phyloP scores from a whole-genome alignment of 2,888 invertebrate species.

The Microplitis deprimator region DNA sequence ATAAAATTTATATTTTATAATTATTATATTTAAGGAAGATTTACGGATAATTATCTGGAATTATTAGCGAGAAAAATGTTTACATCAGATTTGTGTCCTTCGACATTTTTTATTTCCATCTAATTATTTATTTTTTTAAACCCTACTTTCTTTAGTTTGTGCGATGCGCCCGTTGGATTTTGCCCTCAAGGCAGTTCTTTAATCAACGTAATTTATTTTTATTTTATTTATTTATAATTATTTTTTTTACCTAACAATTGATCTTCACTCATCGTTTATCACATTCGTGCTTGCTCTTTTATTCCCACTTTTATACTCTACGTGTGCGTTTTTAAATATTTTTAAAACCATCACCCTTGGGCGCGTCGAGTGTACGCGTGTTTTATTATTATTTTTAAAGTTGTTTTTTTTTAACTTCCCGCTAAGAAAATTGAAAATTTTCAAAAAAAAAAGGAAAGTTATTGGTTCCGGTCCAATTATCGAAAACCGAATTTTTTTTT shows the following conservation, averaged over 20 bases:
- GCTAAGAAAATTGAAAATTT: no score
- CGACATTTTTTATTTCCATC: conserved; percentile 1
- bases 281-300: conserved; percentile 44
- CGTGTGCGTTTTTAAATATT: conserved; percentile 29
- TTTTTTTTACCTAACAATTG: conserved; percentile 26
- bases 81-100: conserved; percentile 15
- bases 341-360: conserved; percentile 21
- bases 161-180: conserved; percentile 27
- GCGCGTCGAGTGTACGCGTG: conserved; percentile 29
- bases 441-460: neutral
- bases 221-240: neutral
- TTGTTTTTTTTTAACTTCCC: neutral
- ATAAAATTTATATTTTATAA: conserved; percentile 9
- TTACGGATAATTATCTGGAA: conserved; percentile 2
- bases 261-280: conserved; percentile 44
- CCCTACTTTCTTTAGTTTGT: conserved; percentile 19
- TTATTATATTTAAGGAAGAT: conserved; percentile 15
- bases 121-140: neutral
- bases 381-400: conserved; percentile 3
- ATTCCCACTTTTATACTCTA: conserved; percentile 18
- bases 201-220: conserved; percentile 6
- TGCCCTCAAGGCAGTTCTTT: conserved; percentile 6
- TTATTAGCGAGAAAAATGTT: neutral
- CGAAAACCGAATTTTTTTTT: neutral
- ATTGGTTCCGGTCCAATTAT: no score